Base-by-base conservation (phyloP, 2,888 invertebrate genomes). In the Ophioninae sp. region DNA sequence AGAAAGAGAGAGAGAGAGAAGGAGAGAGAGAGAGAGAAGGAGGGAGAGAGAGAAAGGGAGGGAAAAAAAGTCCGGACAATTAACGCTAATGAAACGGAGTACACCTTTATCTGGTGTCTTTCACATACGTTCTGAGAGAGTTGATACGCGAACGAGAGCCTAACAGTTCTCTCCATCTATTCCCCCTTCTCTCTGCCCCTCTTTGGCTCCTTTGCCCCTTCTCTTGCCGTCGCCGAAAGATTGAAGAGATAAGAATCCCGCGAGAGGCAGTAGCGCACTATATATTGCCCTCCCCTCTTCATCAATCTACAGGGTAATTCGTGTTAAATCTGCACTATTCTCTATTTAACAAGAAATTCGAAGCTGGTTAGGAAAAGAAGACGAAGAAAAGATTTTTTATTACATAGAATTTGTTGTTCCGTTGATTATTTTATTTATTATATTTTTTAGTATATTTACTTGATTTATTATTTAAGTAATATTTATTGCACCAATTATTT, bases 31-130 rank as follows among this genome's bases (percentile, higher is more conserved):
- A 41, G 39, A 69, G 37, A 69, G 50, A 61, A 59, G 64, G 44
- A 20, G 44, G 21, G 59, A 73, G 62, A 23, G 73, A 23, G 73
- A 67, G 59, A 67, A 10, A 72, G 21, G 7, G 23, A 10, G 57
- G 21, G 68, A 10, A 37, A 57, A 50, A 67, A 85, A 83, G 86
- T 85, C 86, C 78, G 89, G 86, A 90, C 88, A 89, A 90, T 90
- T 89, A 91, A 90, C 89, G 88, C 90, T 91, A 91, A 91, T 90
- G 89, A 90, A 91, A 90, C 87, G 87, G 86, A 87, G 88, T 89
- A 86, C 83, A 88, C 87, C 82, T 72, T 81, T 87, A 85, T 86
- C 82, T 84, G 87, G 87, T 88, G 88, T 87, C 87, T 86, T 84
- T 81, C 70, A 68, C 67, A 59, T 59, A 68, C 67, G 67, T 68